Conservation (phyloP, 2,113 vertebrate genomes). For the Carettochelys insculpta region DNA sequence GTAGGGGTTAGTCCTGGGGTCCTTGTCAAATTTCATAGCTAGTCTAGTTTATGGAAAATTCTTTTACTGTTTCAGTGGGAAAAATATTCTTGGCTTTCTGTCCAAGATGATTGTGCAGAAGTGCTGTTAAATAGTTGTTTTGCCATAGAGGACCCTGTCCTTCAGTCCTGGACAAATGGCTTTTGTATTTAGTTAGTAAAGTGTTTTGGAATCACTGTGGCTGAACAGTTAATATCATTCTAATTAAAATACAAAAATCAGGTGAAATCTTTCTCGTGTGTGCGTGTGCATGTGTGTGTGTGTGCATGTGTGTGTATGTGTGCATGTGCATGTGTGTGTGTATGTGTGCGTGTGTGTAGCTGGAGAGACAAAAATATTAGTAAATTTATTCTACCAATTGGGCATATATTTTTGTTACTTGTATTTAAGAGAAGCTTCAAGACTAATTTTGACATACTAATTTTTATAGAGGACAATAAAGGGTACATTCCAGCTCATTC, state of each 20-base stretch:
- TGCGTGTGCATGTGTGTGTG: no score
- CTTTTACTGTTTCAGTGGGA: neutral
- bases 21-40: neutral
- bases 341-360: rapidly evolving
- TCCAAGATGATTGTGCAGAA: neutral
- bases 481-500: neutral
- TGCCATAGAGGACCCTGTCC: neutral
- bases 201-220: neutral
- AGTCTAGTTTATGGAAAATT: neutral
- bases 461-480: neutral
- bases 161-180: neutral
- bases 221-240: neutral
- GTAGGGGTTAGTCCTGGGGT: neutral
- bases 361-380: neutral
- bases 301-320: rapidly evolving
- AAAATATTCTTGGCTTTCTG: neutral
- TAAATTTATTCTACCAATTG: neutral
- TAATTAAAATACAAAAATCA: neutral
- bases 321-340: rapidly evolving
- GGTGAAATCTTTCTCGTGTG: rapidly evolving
- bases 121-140: neutral
- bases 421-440: neutral
- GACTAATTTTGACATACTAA: neutral
- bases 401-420: neutral
- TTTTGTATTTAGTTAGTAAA: neutral